Base-by-base conservation (phyloP, 1,140 invertebrate genomes). In the Dolichoris vasculosae region DNA sequence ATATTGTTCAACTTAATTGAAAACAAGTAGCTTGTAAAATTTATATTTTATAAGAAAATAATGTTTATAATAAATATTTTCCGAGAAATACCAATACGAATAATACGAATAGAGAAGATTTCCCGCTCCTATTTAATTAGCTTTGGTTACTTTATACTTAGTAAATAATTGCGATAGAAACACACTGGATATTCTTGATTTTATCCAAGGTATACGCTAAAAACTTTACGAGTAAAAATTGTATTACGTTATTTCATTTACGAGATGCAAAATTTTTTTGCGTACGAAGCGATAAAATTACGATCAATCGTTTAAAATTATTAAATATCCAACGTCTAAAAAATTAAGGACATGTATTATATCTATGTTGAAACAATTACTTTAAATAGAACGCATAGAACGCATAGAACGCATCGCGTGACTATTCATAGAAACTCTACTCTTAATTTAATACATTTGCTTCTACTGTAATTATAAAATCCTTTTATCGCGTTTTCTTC, bases 371-470 rank as follows among this genome's bases (percentile, higher is more conserved):
- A 23, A 43, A 73, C 23, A 73, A 73, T 73, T 73, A 73, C 15
- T 73, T 15, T 43, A 73, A 73, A 43, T n/a, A 73, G 38, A 40
- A 43, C 13, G 43, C 15, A 7, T n/a, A n/a, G 7, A n/a, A n/a
- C n/a, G n/a, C n/a, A n/a, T n/a, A n/a, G n/a, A n/a, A 26, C 2
- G 43, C 0, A n/a, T 73, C 38, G 69, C 69, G 40, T 73, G 38
- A 73, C 40, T 38, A 73, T 73, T 43, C 69, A 38, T 73, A n/a
- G 26, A 26, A 73, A 73, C 38, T 43, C 38, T 20, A 73, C n/a
- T 73, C 23, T 73, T 73, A 73, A 73, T 73, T 73, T 73, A 73
- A 73, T 73, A n/a, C 69, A 73, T 73, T 73, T 43, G 69, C 69
- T 43, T 73, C 69, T 26, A 9, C 9, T 43, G n/a, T 26, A 71